phyloP scores from a whole-genome alignment of 1,140 invertebrate genomes.

The Trichogramma pretiosum region DNA sequence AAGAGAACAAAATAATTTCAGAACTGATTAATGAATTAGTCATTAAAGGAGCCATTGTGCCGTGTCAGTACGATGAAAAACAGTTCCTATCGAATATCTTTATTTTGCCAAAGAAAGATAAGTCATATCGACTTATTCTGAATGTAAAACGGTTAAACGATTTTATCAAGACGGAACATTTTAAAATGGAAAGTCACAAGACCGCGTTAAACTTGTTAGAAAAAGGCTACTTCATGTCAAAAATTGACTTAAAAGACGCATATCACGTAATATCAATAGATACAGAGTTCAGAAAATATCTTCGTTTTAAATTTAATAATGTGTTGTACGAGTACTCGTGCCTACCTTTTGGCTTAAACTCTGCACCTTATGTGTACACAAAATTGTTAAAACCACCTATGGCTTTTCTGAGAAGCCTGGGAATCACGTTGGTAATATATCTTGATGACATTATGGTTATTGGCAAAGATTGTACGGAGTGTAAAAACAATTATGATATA shows the following conservation, averaged over 20 bases:
- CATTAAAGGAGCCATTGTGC: neutral
- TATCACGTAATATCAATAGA: too few relatives aligned
- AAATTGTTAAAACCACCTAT: slow-evolving; percentile 5
- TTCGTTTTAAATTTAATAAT: neutral
- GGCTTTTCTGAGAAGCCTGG: neutral
- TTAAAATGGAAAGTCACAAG: too few relatives aligned
- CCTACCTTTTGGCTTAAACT: neutral
- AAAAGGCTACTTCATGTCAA: too few relatives aligned
- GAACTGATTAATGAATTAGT: neutral
- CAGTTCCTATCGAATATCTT: neutral
- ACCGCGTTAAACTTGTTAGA: too few relatives aligned
- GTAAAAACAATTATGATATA: neutral
- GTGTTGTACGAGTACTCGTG: slow-evolving; percentile 1
- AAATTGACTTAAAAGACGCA: too few relatives aligned
- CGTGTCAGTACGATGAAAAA: neutral
- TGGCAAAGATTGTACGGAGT: neutral
- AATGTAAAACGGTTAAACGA: too few relatives aligned
- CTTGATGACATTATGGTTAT: slow-evolving; percentile 13
- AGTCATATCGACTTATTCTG: too few relatives aligned
- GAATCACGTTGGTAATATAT: slow-evolving; percentile 10
- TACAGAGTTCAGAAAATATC: slow-evolving; percentile 3
- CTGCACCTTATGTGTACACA: neutral
- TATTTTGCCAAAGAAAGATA: neutral
- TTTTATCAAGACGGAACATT: too few relatives aligned
- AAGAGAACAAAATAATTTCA: neutral